These are phyloP conservation scores for Pygmarrhopalites habei DNA, from an alignment of 1,140 invertebrate genomes.

Conservation along the genomic window DNA sequence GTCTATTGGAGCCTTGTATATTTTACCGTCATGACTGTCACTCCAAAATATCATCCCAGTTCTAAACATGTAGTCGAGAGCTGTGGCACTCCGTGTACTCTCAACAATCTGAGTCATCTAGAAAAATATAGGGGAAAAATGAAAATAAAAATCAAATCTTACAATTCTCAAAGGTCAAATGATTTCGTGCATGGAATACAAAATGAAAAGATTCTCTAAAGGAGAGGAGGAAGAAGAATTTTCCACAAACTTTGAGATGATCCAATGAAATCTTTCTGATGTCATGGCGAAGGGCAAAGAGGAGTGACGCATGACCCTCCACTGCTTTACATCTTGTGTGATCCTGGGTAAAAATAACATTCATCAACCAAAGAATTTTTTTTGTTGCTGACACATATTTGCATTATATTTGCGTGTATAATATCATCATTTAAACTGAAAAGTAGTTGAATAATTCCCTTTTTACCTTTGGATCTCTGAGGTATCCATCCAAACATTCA, in stretches of 20 bases:
- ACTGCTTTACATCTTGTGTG: constrained; percentile 76
- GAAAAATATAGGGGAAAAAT: constrained; percentile 12
- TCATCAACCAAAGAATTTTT: too few species aligned
- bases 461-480: constrained; percentile 72
- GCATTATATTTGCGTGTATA: too few species aligned
- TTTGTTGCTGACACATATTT: too few species aligned
- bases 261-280: constrained; percentile 84
- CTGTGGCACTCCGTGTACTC: constrained; percentile 75
- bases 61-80: constrained; percentile 79
- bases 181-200: neutral
- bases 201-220: neutral
- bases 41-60: constrained; percentile 93
- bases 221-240: neutral
- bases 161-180: neutral
- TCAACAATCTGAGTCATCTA: constrained; percentile 85
- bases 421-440: too few species aligned
- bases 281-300: constrained; percentile 76
- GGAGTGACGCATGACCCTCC: constrained; percentile 72
- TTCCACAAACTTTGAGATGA: constrained; percentile 51
- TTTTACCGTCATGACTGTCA: constrained; percentile 74
- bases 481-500: constrained; percentile 78
- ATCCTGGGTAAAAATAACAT: too few species aligned
- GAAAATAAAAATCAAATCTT: neutral
- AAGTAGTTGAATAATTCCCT: too few species aligned
- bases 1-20: constrained; percentile 71